Evolutionary conservation across 2,888 invertebrate species (phyloP).

Genomic region (Formica aserva): DNA sequence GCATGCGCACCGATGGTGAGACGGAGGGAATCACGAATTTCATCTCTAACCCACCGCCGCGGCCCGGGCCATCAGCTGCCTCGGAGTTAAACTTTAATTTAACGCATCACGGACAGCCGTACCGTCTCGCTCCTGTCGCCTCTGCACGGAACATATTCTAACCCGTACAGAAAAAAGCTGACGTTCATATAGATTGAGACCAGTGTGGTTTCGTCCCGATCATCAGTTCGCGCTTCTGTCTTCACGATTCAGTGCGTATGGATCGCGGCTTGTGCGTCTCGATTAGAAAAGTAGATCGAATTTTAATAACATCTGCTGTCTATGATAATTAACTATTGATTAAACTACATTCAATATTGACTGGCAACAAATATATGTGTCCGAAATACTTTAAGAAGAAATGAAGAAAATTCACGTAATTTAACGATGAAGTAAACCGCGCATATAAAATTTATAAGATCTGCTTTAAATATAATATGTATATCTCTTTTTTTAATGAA

Average conservation of each 20-base stretch:
- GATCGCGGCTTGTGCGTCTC: conserved; percentile 50
- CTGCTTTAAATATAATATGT: background rate
- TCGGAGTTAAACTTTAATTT: conserved; percentile 84
- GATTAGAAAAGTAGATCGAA: conserved; percentile 28
- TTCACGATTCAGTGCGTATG: conserved; percentile 59
- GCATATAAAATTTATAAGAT: background rate
- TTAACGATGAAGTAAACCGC: background rate
- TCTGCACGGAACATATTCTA: conserved; percentile 13
- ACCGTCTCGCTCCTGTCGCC: conserved; percentile 54
- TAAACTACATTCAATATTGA: conserved; percentile 31
- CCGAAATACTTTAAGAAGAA: background rate
- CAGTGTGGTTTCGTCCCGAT: conserved; percentile 34
- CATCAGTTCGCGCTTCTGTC: conserved; percentile 34
- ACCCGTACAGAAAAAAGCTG: conserved; percentile 36
- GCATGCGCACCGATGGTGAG: conserved; percentile 57
- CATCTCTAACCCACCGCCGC: conserved; percentile 72
- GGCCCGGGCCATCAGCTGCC: conserved; percentile 70
- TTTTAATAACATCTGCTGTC: conserved; percentile 66
- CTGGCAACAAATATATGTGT: background rate
- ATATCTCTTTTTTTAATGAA: background rate
- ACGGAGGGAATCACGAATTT: conserved; percentile 72
- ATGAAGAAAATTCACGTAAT: background rate
- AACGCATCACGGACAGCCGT: conserved; percentile 83
- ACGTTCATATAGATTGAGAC: conserved; percentile 38
- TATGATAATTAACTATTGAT: conserved; percentile 64